A percentile compares a stretch with the other conserved stretches of the same genome.
These are phyloP conservation scores for Polydesmus complanatus DNA, from an alignment of 2,888 invertebrate species.

Conservation along the genomic window DNA sequence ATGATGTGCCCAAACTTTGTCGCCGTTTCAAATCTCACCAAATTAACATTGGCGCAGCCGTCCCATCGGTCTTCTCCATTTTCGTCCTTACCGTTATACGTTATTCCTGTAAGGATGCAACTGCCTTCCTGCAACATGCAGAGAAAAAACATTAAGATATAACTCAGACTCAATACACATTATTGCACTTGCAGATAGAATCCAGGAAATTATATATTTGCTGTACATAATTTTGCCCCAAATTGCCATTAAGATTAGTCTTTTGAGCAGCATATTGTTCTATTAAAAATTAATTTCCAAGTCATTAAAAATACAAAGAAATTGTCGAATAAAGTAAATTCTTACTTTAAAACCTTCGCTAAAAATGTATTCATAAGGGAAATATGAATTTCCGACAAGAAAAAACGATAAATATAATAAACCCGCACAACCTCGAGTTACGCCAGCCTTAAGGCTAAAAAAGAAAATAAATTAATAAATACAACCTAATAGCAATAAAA, in stretches of 20 bases:
- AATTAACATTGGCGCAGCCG: slow-evolving; percentile 75
- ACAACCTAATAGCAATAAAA: not conserved
- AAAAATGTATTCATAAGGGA: slow-evolving; percentile 60
- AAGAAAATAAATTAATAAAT: not conserved
- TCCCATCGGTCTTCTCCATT: slow-evolving; percentile 58
- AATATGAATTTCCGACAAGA: slow-evolving; percentile 53
- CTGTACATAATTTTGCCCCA: slow-evolving; percentile 77
- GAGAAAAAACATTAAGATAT: not conserved
- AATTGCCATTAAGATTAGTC: slow-evolving; percentile 53
- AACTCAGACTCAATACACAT: not conserved
- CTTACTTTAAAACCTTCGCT: slow-evolving; percentile 35
- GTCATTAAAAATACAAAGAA: not conserved
- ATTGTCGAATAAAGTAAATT: slow-evolving; percentile 10
- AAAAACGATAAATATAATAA: slow-evolving; percentile 55
- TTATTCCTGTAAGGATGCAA: slow-evolving; percentile 53
- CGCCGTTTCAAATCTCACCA: slow-evolving; percentile 66
- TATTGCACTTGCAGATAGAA: slow-evolving; percentile 48
- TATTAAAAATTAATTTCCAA: slow-evolving; percentile 18
- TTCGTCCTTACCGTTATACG: slow-evolving; percentile 60
- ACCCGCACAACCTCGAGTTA: slow-evolving; percentile 51
- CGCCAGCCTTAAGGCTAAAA: slow-evolving; percentile 38
- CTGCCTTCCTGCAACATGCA: slow-evolving; percentile 34
- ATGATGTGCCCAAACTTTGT: slow-evolving; percentile 76
- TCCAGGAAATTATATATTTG: slow-evolving; percentile 89
- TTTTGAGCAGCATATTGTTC: slow-evolving; percentile 26